phyloP scores from a whole-genome alignment of 2,888 invertebrate genomes.

The Eubasilissa splendida region DNA sequence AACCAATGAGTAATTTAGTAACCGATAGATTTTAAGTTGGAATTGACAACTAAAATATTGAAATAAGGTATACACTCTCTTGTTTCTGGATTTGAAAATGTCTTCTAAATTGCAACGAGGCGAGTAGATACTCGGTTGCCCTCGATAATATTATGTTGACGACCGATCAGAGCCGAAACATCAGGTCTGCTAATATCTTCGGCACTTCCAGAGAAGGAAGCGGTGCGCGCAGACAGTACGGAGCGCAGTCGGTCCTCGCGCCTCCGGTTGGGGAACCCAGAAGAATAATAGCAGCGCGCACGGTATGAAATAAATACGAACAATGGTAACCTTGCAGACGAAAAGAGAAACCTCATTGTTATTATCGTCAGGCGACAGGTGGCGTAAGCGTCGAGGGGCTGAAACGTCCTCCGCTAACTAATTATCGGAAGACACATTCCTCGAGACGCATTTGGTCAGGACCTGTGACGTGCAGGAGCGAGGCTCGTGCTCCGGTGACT shows the following conservation, averaged over 20 bases:
- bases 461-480: constrained; percentile 7
- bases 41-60: too few species aligned
- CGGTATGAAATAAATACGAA: constrained; percentile 28
- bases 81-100: too few species aligned
- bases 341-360: constrained; percentile 45
- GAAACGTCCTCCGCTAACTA: not conserved
- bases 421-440: constrained; percentile 25
- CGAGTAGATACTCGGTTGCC: too few species aligned
- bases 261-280: not conserved
- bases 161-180: too few species aligned
- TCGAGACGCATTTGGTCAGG: constrained; percentile 29
- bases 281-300: constrained; percentile 19
- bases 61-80: too few species aligned
- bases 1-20: too few species aligned
- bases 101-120: too few species aligned
- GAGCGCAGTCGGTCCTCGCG: not conserved
- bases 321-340: constrained; percentile 39
- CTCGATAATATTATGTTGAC: too few species aligned
- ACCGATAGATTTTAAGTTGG: too few species aligned
- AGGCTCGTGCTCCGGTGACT: not conserved
- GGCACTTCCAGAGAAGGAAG: too few species aligned
- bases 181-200: too few species aligned
- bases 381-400: not conserved
- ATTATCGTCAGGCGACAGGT: constrained; percentile 28
- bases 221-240: not conserved